Evolutionary conservation across 1,140 invertebrate species (phyloP).

Genomic region (Drosophila yakuba): DNA sequence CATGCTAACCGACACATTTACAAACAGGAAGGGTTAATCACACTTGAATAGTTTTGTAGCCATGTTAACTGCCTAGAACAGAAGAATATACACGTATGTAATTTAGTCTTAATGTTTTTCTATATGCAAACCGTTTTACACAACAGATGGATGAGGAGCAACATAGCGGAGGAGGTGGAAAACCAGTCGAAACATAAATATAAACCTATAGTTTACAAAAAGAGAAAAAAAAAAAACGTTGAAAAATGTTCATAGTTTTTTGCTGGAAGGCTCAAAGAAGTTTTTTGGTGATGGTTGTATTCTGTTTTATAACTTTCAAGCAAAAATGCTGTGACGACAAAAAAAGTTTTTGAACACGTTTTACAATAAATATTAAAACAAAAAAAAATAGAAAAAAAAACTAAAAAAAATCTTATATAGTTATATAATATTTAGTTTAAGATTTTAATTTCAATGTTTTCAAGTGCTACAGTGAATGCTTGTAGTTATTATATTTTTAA

Average conservation of each 20-base stretch:
- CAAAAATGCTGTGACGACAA: slow-evolving; percentile 53
- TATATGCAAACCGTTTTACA: slow-evolving; percentile 39
- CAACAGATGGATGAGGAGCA: slow-evolving; percentile 11
- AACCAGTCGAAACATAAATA: slow-evolving; percentile 21
- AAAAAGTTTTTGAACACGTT: slow-evolving; percentile 52
- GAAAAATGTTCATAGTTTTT: slow-evolving; percentile 52
- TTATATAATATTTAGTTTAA: slow-evolving; percentile 53
- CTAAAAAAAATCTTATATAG: slow-evolving; percentile 10
- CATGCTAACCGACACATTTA: slow-evolving; percentile 44
- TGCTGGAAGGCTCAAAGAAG: slow-evolving; percentile 55
- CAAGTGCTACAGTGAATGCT: slow-evolving; percentile 37
- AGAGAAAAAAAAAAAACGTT: slow-evolving; percentile 2
- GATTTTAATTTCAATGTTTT: slow-evolving; percentile 57
- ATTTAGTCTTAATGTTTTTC: slow-evolving; percentile 63
- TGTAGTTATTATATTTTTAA: slow-evolving; percentile 26
- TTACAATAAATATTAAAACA: slow-evolving; percentile 30
- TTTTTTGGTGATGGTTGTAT: slow-evolving; percentile 62
- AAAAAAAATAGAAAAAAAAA: slow-evolving; percentile 13
- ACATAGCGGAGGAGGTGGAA: background rate
- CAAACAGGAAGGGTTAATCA: slow-evolving; percentile 66
- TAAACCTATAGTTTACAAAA: slow-evolving; percentile 11
- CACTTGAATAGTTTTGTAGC: slow-evolving; percentile 79
- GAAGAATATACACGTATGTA: slow-evolving; percentile 70
- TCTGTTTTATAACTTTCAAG: slow-evolving; percentile 44
- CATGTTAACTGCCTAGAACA: slow-evolving; percentile 81